Conservation (phyloP, 23 tunicate species). For the Ascidia mentula region DNA sequence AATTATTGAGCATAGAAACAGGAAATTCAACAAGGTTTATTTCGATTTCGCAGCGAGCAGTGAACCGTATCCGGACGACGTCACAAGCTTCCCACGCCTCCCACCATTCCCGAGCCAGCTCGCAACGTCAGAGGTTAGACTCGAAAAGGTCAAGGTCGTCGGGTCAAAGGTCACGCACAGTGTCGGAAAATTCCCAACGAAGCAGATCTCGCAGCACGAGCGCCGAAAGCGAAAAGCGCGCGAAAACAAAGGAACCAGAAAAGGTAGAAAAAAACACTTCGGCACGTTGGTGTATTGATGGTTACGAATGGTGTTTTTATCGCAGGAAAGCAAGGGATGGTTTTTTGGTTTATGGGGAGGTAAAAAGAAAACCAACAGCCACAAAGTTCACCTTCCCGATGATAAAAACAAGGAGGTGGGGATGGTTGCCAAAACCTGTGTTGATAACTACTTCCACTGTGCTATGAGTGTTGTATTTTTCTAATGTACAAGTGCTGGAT, state of each 20-base stretch:
- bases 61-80: slow-evolving; percentile 48
- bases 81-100: slow-evolving; percentile 75
- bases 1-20: too few species aligned
- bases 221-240: slow-evolving; percentile 42
- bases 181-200: slow-evolving; percentile 65
- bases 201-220: slow-evolving; percentile 74
- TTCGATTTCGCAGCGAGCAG: slow-evolving; percentile 17
- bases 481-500: too few species aligned
- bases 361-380: slow-evolving; percentile 33
- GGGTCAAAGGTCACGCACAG: slow-evolving; percentile 61
- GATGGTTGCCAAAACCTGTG: too few species aligned
- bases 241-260: not conserved
- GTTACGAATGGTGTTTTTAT: not conserved
- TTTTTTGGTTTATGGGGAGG: slow-evolving; percentile 25
- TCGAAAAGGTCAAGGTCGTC: slow-evolving; percentile 14
- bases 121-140: slow-evolving; percentile 9
- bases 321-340: slow-evolving; percentile 24
- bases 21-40: too few species aligned
- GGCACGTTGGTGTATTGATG: not conserved
- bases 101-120: slow-evolving; percentile 52
- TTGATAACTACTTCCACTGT: too few species aligned
- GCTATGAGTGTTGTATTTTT: too few species aligned
- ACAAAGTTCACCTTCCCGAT: slow-evolving; percentile 66
- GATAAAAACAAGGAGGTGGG: slow-evolving; percentile 67
- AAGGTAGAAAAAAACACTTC: not conserved